Evolutionary conservation across 2,113 vertebrate species (phyloP).

Genomic region (Gallinago media): DNA sequence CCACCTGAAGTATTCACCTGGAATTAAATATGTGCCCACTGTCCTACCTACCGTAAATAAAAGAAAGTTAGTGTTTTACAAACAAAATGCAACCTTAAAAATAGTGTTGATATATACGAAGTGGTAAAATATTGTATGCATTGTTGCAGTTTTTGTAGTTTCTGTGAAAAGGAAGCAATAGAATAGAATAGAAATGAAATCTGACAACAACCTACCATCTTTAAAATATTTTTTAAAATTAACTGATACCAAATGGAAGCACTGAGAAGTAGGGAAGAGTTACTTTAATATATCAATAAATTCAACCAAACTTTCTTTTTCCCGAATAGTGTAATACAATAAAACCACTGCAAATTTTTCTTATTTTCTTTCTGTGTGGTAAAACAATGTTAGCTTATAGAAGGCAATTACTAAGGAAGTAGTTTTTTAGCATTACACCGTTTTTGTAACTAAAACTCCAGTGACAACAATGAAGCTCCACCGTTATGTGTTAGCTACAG

Average conservation of each 20-base stretch:
- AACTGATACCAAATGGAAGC: conserved; percentile 43
- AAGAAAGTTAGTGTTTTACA: neutral
- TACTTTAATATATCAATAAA: neutral
- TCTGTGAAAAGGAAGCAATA: neutral
- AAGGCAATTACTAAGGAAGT: neutral
- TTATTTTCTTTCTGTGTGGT: neutral
- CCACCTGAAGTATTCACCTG: neutral
- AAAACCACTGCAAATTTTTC: neutral
- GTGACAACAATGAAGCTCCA: neutral
- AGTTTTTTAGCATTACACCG: neutral
- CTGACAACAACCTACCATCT: neutral
- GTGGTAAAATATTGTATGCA: neutral
- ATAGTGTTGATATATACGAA: neutral
- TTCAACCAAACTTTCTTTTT: neutral
- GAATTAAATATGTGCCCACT: neutral
- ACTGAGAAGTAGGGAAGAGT: conserved; percentile 30
- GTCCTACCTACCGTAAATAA: neutral
- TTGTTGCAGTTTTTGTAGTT: neutral
- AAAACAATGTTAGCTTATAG: neutral
- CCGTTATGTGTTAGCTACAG: neutral
- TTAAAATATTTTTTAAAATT: conserved; percentile 67
- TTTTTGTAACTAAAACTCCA: neutral
- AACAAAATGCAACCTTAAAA: neutral
- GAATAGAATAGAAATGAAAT: neutral
- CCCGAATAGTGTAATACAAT: neutral